Percentiles rank a stretch among this genome's conserved stretches.
Evolutionary conservation across 2,888 invertebrate genomes (phyloP).

Genomic region (Nematopogon swammerdamellus): DNA sequence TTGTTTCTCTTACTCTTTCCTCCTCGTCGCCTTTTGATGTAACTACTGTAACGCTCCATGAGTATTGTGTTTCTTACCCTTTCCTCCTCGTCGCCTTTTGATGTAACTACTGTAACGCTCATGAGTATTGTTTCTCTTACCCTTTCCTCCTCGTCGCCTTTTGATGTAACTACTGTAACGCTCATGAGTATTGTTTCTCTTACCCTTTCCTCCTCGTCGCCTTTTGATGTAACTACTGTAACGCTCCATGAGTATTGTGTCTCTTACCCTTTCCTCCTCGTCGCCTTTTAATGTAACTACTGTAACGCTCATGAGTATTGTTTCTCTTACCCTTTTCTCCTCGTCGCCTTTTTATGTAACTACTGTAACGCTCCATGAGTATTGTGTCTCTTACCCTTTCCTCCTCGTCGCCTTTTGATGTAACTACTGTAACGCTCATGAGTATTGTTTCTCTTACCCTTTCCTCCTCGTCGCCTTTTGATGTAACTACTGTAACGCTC

Average conservation of each 20-base stretch:
- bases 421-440: too few relatives aligned
- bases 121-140: conserved; percentile 18
- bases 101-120: too few relatives aligned
- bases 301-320: too few relatives aligned
- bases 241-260: too few relatives aligned
- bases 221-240: too few relatives aligned
- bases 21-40: conserved; percentile 50
- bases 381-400: conserved; percentile 34
- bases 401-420: conserved; percentile 52
- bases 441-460: conserved; percentile 26
- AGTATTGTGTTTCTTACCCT: conserved; percentile 26
- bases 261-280: conserved; percentile 49
- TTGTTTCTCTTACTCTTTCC: conserved; percentile 38
- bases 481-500: too few relatives aligned
- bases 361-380: too few relatives aligned
- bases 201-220: conserved; percentile 55
- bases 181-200: conserved; percentile 7
- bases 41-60: too few relatives aligned
- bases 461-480: conserved; percentile 53
- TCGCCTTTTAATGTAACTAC: too few relatives aligned
- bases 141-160: conserved; percentile 53
- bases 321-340: conserved; percentile 44
- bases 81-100: conserved; percentile 53
- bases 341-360: conserved; percentile 51
- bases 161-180: too few relatives aligned